Evolutionary conservation across 2,113 vertebrate genomes (phyloP).

Genomic region (Leptocoma aspasia): DNA sequence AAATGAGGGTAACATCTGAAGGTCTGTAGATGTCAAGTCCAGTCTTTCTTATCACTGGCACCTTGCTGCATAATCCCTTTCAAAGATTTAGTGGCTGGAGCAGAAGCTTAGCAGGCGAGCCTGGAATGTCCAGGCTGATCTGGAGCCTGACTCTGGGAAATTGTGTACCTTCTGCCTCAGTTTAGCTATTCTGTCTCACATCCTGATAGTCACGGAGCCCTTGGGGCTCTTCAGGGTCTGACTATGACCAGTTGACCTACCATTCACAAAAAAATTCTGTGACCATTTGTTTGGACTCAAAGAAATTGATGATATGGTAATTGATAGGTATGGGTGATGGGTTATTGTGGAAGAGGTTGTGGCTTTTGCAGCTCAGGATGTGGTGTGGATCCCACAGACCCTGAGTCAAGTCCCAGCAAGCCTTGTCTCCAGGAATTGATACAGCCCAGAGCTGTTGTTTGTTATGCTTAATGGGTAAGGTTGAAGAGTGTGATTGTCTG

Average conservation of each 20-base stretch:
- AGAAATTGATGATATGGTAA: neutral
- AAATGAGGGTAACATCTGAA: neutral
- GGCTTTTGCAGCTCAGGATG: neutral
- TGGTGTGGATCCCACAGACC: neutral
- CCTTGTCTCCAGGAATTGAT: fast-evolving
- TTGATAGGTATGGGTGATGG: neutral
- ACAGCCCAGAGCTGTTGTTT: neutral
- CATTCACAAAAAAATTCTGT: neutral
- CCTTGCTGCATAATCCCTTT: conserved; percentile 31
- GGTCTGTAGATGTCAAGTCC: conserved; percentile 18
- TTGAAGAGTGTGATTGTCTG: neutral
- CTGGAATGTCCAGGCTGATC: neutral
- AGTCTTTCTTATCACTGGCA: neutral
- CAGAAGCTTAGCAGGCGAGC: neutral
- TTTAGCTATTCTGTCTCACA: neutral
- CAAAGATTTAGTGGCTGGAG: conserved; percentile 12
- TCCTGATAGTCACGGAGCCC: neutral
- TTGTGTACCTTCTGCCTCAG: neutral
- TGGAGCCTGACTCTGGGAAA: neutral
- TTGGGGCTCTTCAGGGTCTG: neutral
- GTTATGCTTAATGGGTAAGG: neutral
- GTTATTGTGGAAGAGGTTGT: neutral
- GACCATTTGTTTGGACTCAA: neutral
- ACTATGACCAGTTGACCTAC: neutral
- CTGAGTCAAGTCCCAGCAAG: neutral